A percentile compares a stretch with the other conserved stretches of the same genome.
Conservation (phyloP, 1,140 invertebrate genomes). For the Temnothorax curvispinosus region DNA sequence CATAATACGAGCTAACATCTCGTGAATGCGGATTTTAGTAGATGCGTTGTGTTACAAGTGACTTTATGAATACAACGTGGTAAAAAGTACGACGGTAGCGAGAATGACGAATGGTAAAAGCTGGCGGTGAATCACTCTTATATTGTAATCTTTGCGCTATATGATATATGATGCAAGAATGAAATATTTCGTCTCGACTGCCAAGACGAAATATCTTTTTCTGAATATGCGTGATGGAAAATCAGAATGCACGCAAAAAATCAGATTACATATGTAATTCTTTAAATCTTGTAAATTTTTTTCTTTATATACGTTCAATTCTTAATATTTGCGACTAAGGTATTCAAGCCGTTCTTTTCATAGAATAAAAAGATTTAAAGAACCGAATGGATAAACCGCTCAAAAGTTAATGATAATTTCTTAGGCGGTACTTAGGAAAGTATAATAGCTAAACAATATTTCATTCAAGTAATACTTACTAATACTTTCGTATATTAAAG, state of each 20-base stretch:
- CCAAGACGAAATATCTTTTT: conserved; percentile 13
- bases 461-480: not conserved
- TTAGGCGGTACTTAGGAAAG: not conserved
- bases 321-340: not conserved
- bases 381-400: not conserved
- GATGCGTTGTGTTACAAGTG: conserved; percentile 7
- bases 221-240: not conserved
- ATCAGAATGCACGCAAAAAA: not conserved
- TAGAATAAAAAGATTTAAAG: not conserved
- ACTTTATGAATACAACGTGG: conserved; percentile 4
- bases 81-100: conserved; percentile 58
- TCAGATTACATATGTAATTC: not conserved
- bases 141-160: conserved; percentile 54
- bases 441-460: not conserved
- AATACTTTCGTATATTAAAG: not conserved
- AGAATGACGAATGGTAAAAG: conserved; percentile 65
- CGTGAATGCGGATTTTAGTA: not conserved
- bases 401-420: not conserved
- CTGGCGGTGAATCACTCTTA: conserved; percentile 54
- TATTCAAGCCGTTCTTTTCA: not conserved
- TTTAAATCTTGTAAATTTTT: not conserved
- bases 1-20: conserved; percentile 11
- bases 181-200: conserved; percentile 53
- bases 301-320: not conserved
- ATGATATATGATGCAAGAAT: conserved; percentile 48